Base-by-base conservation (phyloP, 2,888 invertebrate genomes). In the Tupiocoris notatus region DNA sequence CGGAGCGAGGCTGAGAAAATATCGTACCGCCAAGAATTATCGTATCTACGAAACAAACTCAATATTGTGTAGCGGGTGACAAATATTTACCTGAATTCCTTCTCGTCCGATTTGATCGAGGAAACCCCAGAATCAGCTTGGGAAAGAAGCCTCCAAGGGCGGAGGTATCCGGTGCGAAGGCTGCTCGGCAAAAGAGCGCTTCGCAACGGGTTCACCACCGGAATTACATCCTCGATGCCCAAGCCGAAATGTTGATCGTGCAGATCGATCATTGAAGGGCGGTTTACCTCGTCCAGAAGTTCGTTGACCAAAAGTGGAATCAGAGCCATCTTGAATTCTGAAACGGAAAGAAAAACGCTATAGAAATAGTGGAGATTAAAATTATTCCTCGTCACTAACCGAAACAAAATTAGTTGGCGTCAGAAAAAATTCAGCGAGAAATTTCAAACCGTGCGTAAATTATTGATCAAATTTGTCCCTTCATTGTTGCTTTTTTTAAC, bases 61-160 rank as follows among this genome's bases (percentile, higher is more conserved):
- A n/a, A n/a, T n/a, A n/a, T n/a, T n/a, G n/a, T n/a, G n/a, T n/a
- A n/a, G n/a, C n/a, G n/a, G n/a, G n/a, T n/a, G n/a, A n/a, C n/a
- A n/a, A n/a, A 16, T 17, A 62, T 58, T 81, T 25, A 84, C 82
- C 81, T 80, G 70, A 82, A 80, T 12, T 79, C 77, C 56, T 81
- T 79, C 39, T 81, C 80, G 75, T 80, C 79, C 17, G 79, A 77
- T 16, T 77, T 63, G n/a, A 82, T 63, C 1, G 76, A 74, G 0
- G 81, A 81, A 7, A 80, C 59, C 1, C 81, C 81, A 20, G 81
- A 81, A n/a, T 79, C 77, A 12, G 77, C 71, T n/a, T 65, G 0
- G 68, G 77, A 9, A 70, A 71, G 7, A 58, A 66, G 75, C 7
- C 81, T 78, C 79, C 80, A 79, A 0, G 81, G 81, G 57, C 80